Evolutionary conservation across 2,888 invertebrate species (phyloP).

Genomic region (Sicus ferrugineus): DNA sequence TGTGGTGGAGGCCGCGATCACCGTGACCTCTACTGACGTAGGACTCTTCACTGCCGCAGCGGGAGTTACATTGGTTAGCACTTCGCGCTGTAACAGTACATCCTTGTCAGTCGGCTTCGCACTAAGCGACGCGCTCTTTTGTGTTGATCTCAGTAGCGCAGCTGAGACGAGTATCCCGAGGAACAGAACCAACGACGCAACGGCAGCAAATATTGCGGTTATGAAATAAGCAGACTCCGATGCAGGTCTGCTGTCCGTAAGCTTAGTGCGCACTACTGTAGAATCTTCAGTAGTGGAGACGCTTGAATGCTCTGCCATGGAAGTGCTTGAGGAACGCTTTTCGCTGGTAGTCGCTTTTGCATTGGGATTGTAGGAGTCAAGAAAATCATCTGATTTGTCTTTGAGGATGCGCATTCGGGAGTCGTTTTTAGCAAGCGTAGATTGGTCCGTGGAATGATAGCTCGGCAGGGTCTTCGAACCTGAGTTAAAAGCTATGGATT

Average conservation of each 20-base stretch:
- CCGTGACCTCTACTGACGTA: slow-evolving; percentile 11
- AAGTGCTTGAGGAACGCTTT: slow-evolving; percentile 20
- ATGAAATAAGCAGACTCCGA: slow-evolving; percentile 32
- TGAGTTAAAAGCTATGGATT: slow-evolving; percentile 49
- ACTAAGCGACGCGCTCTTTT: slow-evolving; percentile 44
- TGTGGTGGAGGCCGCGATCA: not conserved
- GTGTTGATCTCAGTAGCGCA: slow-evolving; percentile 44
- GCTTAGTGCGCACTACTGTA: slow-evolving; percentile 47
- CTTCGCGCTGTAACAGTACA: slow-evolving; percentile 49
- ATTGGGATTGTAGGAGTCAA: slow-evolving; percentile 51
- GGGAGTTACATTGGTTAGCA: slow-evolving; percentile 45
- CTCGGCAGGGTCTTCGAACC: slow-evolving; percentile 46
- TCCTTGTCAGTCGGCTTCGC: slow-evolving; percentile 44
- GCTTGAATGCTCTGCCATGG: slow-evolving; percentile 12
- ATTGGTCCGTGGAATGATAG: slow-evolving; percentile 42
- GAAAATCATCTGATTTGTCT: slow-evolving; percentile 53
- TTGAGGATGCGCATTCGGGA: slow-evolving; percentile 52
- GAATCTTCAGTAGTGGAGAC: slow-evolving; percentile 9
- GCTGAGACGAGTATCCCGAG: slow-evolving; percentile 44
- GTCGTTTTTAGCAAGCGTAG: slow-evolving; percentile 47
- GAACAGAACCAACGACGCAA: slow-evolving; percentile 47
- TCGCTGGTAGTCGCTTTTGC: slow-evolving; percentile 40
- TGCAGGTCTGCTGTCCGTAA: slow-evolving; percentile 36
- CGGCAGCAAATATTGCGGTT: slow-evolving; percentile 44
- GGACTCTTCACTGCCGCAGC: slow-evolving; percentile 34